A percentile compares a stretch with the other conserved stretches of the same genome.
phyloP scores from a whole-genome alignment of 1,140 invertebrate species.

The Lithobius niger region DNA sequence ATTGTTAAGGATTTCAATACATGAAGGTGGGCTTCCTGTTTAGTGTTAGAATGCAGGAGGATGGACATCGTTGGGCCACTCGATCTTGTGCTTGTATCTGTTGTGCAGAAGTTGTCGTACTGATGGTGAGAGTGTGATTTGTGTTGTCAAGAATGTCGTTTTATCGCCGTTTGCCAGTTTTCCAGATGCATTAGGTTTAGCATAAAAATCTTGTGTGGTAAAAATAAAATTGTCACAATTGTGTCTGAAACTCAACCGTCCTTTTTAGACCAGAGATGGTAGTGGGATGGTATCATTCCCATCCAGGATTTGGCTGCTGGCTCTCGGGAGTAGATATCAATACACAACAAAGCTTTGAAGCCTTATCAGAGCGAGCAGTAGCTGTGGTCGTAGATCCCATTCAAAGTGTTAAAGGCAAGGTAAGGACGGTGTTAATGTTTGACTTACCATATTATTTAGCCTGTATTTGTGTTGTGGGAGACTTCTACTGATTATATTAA shows the following conservation, averaged over 20 bases:
- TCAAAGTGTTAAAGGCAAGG: constrained; percentile 89
- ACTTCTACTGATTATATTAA: background rate
- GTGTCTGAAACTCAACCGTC: background rate
- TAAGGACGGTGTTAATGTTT: constrained; percentile 20
- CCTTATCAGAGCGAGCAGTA: constrained; percentile 91
- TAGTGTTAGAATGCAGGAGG: too few relatives aligned
- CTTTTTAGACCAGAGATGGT: constrained; percentile 84
- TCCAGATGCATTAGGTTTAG: too few relatives aligned
- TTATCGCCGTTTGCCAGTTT: too few relatives aligned
- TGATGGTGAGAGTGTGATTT: too few relatives aligned
- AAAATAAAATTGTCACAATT: background rate
- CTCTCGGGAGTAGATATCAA: constrained; percentile 98
- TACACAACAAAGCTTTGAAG: constrained; percentile 99
- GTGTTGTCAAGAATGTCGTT: too few relatives aligned
- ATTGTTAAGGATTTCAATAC: too few relatives aligned
- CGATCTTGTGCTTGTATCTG: too few relatives aligned
- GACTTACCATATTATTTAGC: too few relatives aligned
- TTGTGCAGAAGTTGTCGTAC: too few relatives aligned
- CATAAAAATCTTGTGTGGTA: background rate
- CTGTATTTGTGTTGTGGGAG: background rate
- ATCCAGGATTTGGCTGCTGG: constrained; percentile 99
- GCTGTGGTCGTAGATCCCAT: constrained; percentile 99
- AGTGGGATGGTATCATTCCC: constrained; percentile 99
- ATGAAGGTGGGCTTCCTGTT: too few relatives aligned
- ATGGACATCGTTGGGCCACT: too few relatives aligned